Evolutionary conservation across 2,888 invertebrate genomes (phyloP), one percentile per base, ranked within the genome.

Genomic region (Lasius fuliginosus): DNA sequence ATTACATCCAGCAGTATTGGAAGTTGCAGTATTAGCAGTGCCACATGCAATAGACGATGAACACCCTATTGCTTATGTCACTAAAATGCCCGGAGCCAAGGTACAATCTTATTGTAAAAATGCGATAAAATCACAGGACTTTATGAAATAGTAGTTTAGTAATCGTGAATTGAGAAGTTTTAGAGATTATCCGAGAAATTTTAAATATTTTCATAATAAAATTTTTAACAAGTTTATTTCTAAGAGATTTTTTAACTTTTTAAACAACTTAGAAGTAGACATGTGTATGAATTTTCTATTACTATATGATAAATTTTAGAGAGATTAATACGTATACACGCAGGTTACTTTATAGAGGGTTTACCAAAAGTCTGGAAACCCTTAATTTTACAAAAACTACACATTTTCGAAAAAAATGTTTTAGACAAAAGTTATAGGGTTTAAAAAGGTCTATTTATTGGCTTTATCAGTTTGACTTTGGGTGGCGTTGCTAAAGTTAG

Each of bases 21-120:
- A 94, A 85, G 94, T 85, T 18, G 93, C 90, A 1, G 94, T 95
- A 5, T 87, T 94, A 0, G 88, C 92, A 4, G 81, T 92, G 30
- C 93, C 93, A 3, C 91, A 94, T 82, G 64, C 85, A 2, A 64
- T 84, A 0, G 94, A 94, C 27, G 82, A 89, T 4, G 92, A 94
- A 56, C 92, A 91, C 49, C 94, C 94, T 0, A 67, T 94, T 73
- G 95, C 94, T 18, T 94, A 94, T 46, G 89, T 95, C 6, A 87
- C 69, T n/a, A 88, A 60, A 67, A 58, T 42, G 6, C 75, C 87
- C 0, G 83, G 83, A 0, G 68, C 82, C 11, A 77, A 92, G 82
- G 94, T 94, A 60, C 53, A 15, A 64, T 56, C 6, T 62, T 56
- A 56, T 23, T 36, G 2, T 12, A 18, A 23, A 60, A 30, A 49